Conservation (phyloP, 2,888 invertebrate genomes). For the Sinotaia quadrata region DNA sequence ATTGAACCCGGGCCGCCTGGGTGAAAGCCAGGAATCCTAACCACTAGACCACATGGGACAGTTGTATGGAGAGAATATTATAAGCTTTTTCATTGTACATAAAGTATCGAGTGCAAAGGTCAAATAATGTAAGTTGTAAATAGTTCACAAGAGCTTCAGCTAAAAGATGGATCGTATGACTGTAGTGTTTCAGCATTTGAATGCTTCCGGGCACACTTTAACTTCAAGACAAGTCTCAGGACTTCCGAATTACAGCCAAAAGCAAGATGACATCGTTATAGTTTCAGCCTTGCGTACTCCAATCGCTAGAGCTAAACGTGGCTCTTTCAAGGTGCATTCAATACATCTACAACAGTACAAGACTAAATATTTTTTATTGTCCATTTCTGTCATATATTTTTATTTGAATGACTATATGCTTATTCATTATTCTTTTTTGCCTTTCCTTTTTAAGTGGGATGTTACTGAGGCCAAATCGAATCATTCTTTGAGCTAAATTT, state of each 20-base stretch:
- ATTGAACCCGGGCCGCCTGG: conserved; percentile 32
- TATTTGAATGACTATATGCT: too few species aligned
- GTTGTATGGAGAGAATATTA: too few species aligned
- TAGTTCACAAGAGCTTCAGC: background rate
- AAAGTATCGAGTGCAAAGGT: conserved; percentile 20
- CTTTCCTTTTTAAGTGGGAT: too few species aligned
- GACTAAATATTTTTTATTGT: too few species aligned
- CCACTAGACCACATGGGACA: conserved; percentile 30
- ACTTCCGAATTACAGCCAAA: conserved; percentile 35
- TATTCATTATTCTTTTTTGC: too few species aligned
- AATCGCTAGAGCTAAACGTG: conserved; percentile 64
- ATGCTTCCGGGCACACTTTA: conserved; percentile 15
- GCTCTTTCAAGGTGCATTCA: conserved; percentile 55
- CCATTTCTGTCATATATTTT: too few species aligned
- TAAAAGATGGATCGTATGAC: conserved; percentile 41
- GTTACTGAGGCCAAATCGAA: too few species aligned
- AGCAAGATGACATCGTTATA: conserved; percentile 70
- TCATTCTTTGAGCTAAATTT: too few species aligned
- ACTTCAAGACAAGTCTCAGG: conserved; percentile 31
- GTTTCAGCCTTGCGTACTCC: conserved; percentile 66
- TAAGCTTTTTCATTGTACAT: too few species aligned
- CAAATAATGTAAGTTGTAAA: background rate
- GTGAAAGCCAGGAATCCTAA: conserved; percentile 33
- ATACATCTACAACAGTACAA: too few species aligned
- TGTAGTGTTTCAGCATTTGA: conserved; percentile 44